phyloP scores from a whole-genome alignment of 2,797 vertebrate genomes.

The Sebastes cheni region DNA sequence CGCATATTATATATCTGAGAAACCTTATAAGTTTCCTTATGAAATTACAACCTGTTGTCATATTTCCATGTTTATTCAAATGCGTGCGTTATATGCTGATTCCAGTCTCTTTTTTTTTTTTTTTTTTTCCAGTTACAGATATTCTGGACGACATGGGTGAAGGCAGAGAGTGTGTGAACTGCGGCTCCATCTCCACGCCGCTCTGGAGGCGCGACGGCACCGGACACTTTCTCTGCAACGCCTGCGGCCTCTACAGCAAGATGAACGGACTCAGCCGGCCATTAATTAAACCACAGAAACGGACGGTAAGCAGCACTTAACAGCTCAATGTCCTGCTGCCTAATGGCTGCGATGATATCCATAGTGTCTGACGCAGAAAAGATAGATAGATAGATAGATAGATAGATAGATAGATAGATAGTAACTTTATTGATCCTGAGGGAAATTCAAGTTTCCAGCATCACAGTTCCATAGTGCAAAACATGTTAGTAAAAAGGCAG shows the following conservation, averaged over 20 bases:
- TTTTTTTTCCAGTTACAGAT: constrained; percentile 76
- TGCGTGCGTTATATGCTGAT: neutral
- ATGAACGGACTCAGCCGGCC: constrained; percentile 98
- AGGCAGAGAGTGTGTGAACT: constrained; percentile 97
- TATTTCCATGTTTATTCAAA: neutral
- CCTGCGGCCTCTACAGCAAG: constrained; percentile 98
- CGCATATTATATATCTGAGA: no score
- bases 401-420: no score
- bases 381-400: neutral
- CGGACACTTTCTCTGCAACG: constrained; percentile 98
- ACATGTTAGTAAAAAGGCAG: no score
- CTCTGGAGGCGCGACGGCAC: constrained; percentile 98
- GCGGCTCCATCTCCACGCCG: constrained; percentile 97
- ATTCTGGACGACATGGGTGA: constrained; percentile 95
- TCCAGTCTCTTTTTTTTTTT: fast-evolving
- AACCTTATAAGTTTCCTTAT: neutral
- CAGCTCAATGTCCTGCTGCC: constrained; percentile 67
- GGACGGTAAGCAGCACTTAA: constrained; percentile 88
- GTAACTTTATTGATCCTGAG: no score
- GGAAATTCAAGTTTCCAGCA: no score
- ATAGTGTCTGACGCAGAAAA: neutral
- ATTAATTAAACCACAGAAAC: constrained; percentile 97
- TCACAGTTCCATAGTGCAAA: no score
- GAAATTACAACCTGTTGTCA: neutral
- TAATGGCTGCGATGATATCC: constrained; percentile 49